These are phyloP conservation scores for Lasioglossum calceatum DNA, from an alignment of 2,888 invertebrate species.

Conservation along the genomic window DNA sequence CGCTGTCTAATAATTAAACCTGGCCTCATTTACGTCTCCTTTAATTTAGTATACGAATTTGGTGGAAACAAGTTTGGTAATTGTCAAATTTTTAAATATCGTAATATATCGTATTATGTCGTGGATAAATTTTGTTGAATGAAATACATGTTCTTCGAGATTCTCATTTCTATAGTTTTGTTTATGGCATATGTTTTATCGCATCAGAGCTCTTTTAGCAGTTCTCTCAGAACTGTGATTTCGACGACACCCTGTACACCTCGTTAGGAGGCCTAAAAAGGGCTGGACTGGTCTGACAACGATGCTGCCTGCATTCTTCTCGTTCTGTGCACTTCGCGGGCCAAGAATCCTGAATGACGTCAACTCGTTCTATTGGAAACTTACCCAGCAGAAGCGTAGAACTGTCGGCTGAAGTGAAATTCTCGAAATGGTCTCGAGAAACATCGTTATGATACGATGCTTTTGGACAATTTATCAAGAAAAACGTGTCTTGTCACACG, in stretches of 20 bases:
- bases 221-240: neutral
- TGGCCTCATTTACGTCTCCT: neutral
- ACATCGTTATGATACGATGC: neutral
- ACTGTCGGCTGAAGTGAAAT: constrained; percentile 18
- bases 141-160: neutral
- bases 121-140: neutral
- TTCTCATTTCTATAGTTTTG: neutral
- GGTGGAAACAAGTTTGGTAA: neutral
- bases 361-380: constrained; percentile 18
- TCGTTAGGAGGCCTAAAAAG: constrained; percentile 47
- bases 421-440: constrained; percentile 6
- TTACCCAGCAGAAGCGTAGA: constrained; percentile 3
- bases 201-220: neutral
- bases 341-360: constrained; percentile 1
- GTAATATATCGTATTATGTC: no score
- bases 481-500: neutral
- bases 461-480: constrained; percentile 5
- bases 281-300: constrained; percentile 18
- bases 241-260: constrained; percentile 26
- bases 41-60: neutral
- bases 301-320: constrained; percentile 38
- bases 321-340: neutral
- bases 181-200: neutral
- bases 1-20: no score
- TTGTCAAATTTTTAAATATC: neutral